A percentile compares a stretch with the other conserved stretches of the same genome.
Evolutionary conservation across 64 coral and sea anemone genomes (phyloP).

Genomic region (Catalaphyllia jardinei): DNA sequence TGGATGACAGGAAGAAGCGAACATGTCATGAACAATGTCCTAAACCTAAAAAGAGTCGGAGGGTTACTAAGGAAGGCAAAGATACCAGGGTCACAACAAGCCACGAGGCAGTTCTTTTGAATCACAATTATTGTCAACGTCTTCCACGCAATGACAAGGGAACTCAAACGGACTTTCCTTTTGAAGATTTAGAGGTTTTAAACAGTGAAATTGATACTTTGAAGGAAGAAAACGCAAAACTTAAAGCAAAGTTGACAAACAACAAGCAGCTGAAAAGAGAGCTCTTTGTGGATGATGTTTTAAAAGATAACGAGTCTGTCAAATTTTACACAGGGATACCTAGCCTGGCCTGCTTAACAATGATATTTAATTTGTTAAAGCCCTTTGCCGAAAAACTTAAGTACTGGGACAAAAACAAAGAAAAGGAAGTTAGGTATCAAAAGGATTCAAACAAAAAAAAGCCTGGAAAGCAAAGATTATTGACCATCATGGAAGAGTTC

Average conservation of each 20-base stretch:
- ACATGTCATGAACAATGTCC: not conserved
- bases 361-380: conserved; percentile 13
- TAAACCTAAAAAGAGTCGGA: no score
- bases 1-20: conserved; percentile 15
- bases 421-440: conserved; percentile 4
- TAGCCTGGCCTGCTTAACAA: not conserved
- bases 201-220: not conserved
- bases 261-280: conserved; percentile 3
- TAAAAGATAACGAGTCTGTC: conserved; percentile 25
- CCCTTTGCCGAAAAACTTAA: conserved; percentile 47
- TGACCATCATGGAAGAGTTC: conserved; percentile 53
- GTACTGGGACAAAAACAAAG: conserved; percentile 59
- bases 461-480: conserved; percentile 38
- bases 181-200: not conserved
- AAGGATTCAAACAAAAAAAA: conserved; percentile 17
- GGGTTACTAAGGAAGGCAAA: not conserved
- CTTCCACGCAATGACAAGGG: not conserved
- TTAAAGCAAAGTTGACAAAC: conserved; percentile 6
- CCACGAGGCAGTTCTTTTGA: not conserved
- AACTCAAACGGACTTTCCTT: not conserved
- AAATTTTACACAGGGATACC: conserved; percentile 43
- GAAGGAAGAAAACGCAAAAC: not conserved
- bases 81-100: not conserved
- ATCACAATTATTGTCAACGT: not conserved
- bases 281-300: conserved; percentile 25